These are phyloP conservation scores for Bostrychus sinensis DNA, from an alignment of 2,113 vertebrate species.

Conservation along the genomic window DNA sequence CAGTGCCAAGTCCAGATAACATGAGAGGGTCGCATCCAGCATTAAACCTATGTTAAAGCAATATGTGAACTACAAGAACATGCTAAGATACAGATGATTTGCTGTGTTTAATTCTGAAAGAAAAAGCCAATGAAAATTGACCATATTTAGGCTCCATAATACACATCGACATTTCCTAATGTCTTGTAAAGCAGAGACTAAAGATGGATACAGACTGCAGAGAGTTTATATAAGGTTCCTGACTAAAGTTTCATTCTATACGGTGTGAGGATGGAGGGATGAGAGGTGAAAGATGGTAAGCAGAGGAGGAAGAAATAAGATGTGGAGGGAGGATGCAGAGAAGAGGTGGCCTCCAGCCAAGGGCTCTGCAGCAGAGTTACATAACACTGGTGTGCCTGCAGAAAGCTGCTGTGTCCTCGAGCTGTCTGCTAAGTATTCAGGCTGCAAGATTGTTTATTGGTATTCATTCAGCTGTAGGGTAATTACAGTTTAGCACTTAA, in stretches of 20 bases:
- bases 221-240: conserved; percentile 10
- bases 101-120: too few relatives aligned
- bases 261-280: conserved; percentile 34
- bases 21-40: too few relatives aligned
- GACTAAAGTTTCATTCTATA: conserved; percentile 12
- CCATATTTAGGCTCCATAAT: not conserved
- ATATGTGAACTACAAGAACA: too few relatives aligned
- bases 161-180: not conserved
- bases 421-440: conserved; percentile 1
- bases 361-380: conserved; percentile 71
- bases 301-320: conserved; percentile 27
- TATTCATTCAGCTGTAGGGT: conserved; percentile 19
- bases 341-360: conserved; percentile 70
- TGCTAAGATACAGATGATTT: too few relatives aligned
- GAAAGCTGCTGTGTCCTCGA: conserved; percentile 40
- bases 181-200: not conserved
- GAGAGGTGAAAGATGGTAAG: conserved; percentile 19
- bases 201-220: not conserved
- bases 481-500: not conserved
- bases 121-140: not conserved
- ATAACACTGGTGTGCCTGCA: conserved; percentile 62
- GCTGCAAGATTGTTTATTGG: conserved; percentile 15
- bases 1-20: not conserved
- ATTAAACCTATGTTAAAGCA: too few relatives aligned
- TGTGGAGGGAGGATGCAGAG: conserved; percentile 51